Conservation (phyloP, 37 sponge, comb jelly and placozoan species). For the Cladorhizidae sp. region DNA sequence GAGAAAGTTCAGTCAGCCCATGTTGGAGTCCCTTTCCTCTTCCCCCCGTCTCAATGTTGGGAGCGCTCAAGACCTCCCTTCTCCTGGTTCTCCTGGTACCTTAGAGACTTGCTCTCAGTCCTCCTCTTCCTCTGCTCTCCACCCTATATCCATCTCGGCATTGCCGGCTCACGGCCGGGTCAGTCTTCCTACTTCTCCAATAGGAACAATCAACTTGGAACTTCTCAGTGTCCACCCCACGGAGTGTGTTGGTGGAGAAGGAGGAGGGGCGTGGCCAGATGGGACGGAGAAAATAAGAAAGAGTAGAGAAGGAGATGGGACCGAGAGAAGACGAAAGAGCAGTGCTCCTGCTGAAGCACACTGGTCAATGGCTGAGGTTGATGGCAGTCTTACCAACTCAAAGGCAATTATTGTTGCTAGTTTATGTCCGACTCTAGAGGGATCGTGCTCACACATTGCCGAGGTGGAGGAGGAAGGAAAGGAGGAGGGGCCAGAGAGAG, state of each 20-base stretch:
- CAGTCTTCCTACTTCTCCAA: not conserved
- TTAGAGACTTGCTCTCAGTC: conserved; percentile 38
- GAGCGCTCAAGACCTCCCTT: not conserved
- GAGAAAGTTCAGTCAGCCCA: conserved; percentile 30
- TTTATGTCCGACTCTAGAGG: not conserved
- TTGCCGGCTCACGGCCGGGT: not conserved
- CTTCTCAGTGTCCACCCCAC: not conserved
- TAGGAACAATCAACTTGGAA: not conserved
- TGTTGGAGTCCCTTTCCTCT: not conserved
- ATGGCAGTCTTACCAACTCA: too few species aligned
- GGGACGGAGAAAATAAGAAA: not conserved
- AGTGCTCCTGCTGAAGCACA: conserved; percentile 6
- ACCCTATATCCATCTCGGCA: conserved; percentile 49
- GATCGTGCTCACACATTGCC: not conserved
- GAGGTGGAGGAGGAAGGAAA: not conserved
- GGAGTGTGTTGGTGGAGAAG: too few species aligned
- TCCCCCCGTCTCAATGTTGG: not conserved
- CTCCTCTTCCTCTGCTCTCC: conserved; percentile 54
- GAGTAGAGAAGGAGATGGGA: not conserved
- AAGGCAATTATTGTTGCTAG: too few species aligned
- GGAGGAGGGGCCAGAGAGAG: not conserved
- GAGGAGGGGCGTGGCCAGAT: too few species aligned
- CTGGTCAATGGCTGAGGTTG: not conserved
- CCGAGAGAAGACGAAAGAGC: conserved; percentile 2
- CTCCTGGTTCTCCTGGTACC: conserved; percentile 20